Evolutionary conservation across 1,140 invertebrate species (phyloP).

Genomic region (Procambarus virginalis): DNA sequence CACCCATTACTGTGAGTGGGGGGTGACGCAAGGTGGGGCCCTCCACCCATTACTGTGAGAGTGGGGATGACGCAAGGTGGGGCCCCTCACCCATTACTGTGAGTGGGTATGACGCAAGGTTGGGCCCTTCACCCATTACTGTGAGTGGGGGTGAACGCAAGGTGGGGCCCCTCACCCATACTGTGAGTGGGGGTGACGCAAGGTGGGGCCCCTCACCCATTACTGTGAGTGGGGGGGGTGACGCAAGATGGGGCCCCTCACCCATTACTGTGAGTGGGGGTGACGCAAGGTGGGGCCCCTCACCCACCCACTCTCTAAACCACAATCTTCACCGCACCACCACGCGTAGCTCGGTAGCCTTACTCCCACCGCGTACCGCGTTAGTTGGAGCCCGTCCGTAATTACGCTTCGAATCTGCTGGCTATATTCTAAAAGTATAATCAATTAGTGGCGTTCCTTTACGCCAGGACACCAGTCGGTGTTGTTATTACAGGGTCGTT

Average conservation of each 20-base stretch:
- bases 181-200: too few relatives aligned
- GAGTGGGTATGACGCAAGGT: not conserved
- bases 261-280: too few relatives aligned
- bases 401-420: conserved; percentile 14
- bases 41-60: too few relatives aligned
- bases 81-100: not conserved
- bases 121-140: too few relatives aligned
- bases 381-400: not conserved
- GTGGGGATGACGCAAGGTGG: too few relatives aligned
- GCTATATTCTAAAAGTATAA: not conserved
- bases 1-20: too few relatives aligned
- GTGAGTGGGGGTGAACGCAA: too few relatives aligned
- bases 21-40: too few relatives aligned
- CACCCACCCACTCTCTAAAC: not conserved
- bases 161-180: too few relatives aligned
- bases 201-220: not conserved
- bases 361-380: not conserved
- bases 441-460: conserved; percentile 23
- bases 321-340: not conserved
- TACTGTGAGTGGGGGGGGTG: not conserved
- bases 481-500: conserved; percentile 18
- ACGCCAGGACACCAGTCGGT: conserved; percentile 26
- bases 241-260: too few relatives aligned
- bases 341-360: not conserved
- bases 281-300: too few relatives aligned